A percentile compares a stretch with the other conserved stretches of the same genome.
Conservation (phyloP, 2,888 invertebrate genomes). For the Drosophila aldrichi region DNA sequence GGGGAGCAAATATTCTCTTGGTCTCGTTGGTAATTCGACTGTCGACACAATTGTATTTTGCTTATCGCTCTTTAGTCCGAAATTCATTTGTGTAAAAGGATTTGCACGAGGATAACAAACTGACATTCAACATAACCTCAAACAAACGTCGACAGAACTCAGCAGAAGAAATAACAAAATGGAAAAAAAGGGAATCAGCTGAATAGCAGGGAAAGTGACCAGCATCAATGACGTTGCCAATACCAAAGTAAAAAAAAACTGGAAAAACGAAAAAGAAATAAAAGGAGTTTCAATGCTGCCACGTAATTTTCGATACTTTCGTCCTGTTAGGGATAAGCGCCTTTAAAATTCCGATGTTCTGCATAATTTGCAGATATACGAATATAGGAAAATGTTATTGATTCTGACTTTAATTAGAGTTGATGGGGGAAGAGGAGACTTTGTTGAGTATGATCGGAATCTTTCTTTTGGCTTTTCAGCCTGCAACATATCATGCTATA, state of each 20-base stretch:
- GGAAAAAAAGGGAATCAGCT: slow-evolving; percentile 25
- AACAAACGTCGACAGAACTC: slow-evolving; percentile 64
- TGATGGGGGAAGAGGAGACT: neutral
- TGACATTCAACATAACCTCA: slow-evolving; percentile 83
- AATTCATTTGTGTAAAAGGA: slow-evolving; percentile 83
- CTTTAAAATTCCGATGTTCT: neutral
- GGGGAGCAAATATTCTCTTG: slow-evolving; percentile 3
- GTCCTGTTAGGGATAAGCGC: no score
- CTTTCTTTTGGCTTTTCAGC: no score
- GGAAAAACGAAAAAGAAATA: neutral
- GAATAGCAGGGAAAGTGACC: slow-evolving; percentile 73
- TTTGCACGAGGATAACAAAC: slow-evolving; percentile 82
- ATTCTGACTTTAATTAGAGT: neutral
- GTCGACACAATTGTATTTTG: slow-evolving; percentile 67
- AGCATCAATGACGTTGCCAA: slow-evolving; percentile 70
- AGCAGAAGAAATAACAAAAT: slow-evolving; percentile 44
- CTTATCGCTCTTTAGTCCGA: slow-evolving; percentile 79
- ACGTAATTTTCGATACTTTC: slow-evolving; percentile 1
- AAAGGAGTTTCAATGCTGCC: neutral
- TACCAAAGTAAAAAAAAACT: slow-evolving; percentile 30
- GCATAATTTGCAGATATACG: neutral
- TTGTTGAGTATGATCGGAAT: neutral
- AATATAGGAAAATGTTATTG: neutral
- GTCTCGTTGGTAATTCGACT: slow-evolving; percentile 6
- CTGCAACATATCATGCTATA: neutral